Base-by-base conservation (phyloP, 2,113 vertebrate genomes). In the Sorex araneus region DNA sequence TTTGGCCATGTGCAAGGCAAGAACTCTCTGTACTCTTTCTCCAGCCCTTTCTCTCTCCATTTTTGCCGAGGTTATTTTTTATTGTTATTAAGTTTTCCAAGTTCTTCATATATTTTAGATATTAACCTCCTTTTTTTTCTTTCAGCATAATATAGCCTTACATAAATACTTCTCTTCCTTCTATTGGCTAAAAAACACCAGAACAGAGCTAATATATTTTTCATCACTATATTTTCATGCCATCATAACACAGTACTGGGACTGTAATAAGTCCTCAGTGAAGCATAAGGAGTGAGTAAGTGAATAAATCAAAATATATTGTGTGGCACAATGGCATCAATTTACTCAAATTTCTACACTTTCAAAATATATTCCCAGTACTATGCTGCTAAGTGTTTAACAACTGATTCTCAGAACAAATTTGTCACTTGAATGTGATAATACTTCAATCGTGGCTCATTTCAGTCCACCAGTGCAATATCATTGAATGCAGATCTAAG, bases 321-420 rank as follows among this genome's bases (percentile, higher is more conserved):
- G 3, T 70, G 3, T 47, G 50, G 6, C 71, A 80, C 76, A 60
- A 34, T 3, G 87, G 2, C 25, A 66, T 90, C 18, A 54, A 11
- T 81, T 4, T 11, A 88, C 3, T 16, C 19, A 30, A 23, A 34
- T 74, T 64, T 70, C 2, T 92, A 60, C 8, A 2, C 9, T 77
- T 82, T 64, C 8, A 60, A 60, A 60, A 60, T 60, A 19, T 60
- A 69, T 80, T 90, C n/a, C 30, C 30, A 79, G 60, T 8, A 40
- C 1, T 57, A 0, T 40, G 3, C 16, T 78, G 1, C 3, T 21
- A 76, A 83, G 78, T 86, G 30, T n/a, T 83, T 73, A 32, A 45
- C 19, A 85, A n/a, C 19, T 89, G 36, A 13, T 4, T 93, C 23
- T 87, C 23, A 15, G 60, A 79, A 27, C 54, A 91, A 77, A 80